Evolutionary conservation across 2,113 vertebrate genomes (phyloP).

Genomic region (Tor tambroides): DNA sequence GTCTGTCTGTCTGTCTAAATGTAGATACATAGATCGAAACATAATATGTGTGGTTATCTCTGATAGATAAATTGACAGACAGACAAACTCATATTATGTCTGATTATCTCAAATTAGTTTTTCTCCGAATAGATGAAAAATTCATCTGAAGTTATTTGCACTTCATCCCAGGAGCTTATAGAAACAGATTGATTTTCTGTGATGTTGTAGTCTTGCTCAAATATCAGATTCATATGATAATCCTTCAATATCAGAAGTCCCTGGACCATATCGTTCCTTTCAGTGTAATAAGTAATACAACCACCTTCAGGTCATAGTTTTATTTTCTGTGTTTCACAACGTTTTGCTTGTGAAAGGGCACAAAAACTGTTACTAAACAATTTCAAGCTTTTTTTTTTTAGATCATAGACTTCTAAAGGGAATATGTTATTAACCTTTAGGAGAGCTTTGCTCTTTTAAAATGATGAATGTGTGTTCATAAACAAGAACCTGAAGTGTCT

Average conservation of each 20-base stretch:
- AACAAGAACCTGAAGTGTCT: not conserved
- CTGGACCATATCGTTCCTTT: conserved; percentile 7
- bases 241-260: not conserved
- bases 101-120: not conserved
- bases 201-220: not conserved
- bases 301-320: not conserved
- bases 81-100: not conserved
- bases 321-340: not conserved
- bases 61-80: not conserved
- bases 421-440: not conserved
- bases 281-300: not conserved
- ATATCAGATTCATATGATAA: conserved; percentile 21
- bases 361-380: not conserved
- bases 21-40: too few relatives aligned
- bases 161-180: conserved; percentile 8
- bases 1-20: too few relatives aligned
- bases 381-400: not conserved
- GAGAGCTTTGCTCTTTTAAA: not conserved
- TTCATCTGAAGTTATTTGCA: conserved; percentile 12
- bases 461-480: not conserved
- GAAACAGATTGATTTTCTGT: not conserved
- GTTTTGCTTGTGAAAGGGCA: not conserved
- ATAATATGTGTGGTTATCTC: too few relatives aligned
- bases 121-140: not conserved
- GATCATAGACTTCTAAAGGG: not conserved